Evolutionary conservation across 1,140 invertebrate genomes (phyloP), one percentile per base, ranked within the genome.

Genomic region (Drosophila pruinosa): DNA sequence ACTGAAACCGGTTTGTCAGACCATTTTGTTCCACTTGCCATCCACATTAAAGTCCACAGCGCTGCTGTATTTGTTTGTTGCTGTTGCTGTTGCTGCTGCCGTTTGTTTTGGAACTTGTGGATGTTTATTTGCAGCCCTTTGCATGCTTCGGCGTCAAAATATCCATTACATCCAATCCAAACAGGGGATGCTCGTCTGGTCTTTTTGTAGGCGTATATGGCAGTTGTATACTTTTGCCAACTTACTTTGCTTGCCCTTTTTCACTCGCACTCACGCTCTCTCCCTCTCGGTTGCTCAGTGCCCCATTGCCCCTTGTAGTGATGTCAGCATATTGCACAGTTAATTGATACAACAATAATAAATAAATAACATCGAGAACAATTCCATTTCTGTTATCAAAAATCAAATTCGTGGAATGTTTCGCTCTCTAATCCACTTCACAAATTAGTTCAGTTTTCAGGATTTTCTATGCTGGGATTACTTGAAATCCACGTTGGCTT

Each of bases 91-190:
- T 34, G 45, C 21, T 65, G 38, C 17, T 48, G 58, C 39, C 48
- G 71, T 64, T 61, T 88, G 83, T 89, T 89, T 88, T 71, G 79
- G 78, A 82, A 69, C 64, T 88, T 86, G 82, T 86, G 82, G 82
- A 86, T 86, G 82, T 86, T 90, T 90, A 89, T 90, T 90, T 90
- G 82, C 80, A 77, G 73, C 75, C 74, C 80, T 88, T 86, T 79
- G 77, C 74, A 47, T 88, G 85, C 67, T 68, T 81, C 81, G 68
- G 78, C 89, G 89, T 90, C 89, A 90, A 90, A 90, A 90, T 90
- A 90, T 90, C 81, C 80, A 90, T 90, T 90, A 90, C 78, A 89
- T 72, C 78, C 78, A 89, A 90, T 89, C 85, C 75, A 89, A 90
- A 90, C 75, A 90, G 85, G 83, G 89, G 74, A 69, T 74, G 53